Evolutionary conservation across 2,888 invertebrate species (phyloP), one percentile per base, ranked within the genome.

Genomic region (Drepana falcataria): DNA sequence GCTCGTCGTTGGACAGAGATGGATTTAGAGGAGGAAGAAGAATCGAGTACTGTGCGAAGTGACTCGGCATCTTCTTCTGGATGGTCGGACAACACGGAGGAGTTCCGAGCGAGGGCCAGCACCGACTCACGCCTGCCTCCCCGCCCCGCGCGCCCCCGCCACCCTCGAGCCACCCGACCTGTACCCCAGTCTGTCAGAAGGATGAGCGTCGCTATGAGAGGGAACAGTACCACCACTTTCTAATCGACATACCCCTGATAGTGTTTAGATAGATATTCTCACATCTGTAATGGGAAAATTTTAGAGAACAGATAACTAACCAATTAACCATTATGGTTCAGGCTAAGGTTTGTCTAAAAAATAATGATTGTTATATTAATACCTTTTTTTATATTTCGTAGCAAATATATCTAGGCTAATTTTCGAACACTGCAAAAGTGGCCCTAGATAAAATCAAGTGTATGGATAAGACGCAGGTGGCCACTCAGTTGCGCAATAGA

Each of bases 151-250:
- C 82, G 93, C 48, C 92, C 93, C 79, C 87, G 94, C 3, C 87
- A 87, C 59, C 90, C 87, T 2, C 85, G 83, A 35, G 75, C 85
- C 7, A 65, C 83, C 51, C 71, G 81, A 41, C 87, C 88, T 0
- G 85, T 85, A 59, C 89, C 92, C 1, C 87, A 91, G 2, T 92
- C 93, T 0, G 93, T 93, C 51, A 88, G 95, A 44, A 89, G 96
- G 59, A 95, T 96, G 94, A 95, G 95, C 73, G 95, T 96, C 59
- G 95, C 95, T 48, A 95, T 95, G 92, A 87, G 92, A 58, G 95
- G 95, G 53, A 93, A 93, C 72, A 93, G 93, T 61, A 86, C 92
- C 21, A 93, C 87, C 68, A 81, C 83, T 33, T 89, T 83, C 61
- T 89, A 65, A 75, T 49, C 5, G 47, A 37, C 37, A 49, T 47